These are phyloP conservation scores for Hoplodrina blanda DNA, from an alignment of 2,888 invertebrate species.

Conservation along the genomic window DNA sequence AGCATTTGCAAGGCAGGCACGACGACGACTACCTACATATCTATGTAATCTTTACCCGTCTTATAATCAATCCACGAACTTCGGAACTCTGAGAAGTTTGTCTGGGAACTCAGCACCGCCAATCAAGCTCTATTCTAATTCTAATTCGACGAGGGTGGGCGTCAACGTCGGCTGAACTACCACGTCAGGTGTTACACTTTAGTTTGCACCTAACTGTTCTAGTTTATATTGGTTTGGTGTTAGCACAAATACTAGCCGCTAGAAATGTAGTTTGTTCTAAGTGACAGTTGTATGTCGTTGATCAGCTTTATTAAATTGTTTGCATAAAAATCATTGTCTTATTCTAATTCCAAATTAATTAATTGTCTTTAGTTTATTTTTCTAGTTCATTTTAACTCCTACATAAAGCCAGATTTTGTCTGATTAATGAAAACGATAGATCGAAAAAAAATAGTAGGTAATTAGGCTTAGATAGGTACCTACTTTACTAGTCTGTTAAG, in stretches of 20 bases:
- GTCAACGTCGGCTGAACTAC: conserved; percentile 58
- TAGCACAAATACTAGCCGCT: conserved; percentile 42
- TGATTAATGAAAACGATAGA: background rate
- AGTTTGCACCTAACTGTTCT: conserved; percentile 58
- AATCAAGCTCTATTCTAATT: conserved; percentile 72
- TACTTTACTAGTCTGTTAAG: background rate
- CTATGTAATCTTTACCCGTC: conserved; percentile 28
- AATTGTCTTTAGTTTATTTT: background rate
- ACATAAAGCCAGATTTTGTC: background rate
- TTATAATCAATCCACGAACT: conserved; percentile 61
- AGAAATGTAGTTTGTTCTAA: conserved; percentile 26
- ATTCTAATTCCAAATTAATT: background rate
- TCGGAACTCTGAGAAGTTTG: conserved; percentile 59
- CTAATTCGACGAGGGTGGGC: conserved; percentile 64
- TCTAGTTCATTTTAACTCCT: background rate
- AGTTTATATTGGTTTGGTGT: conserved; percentile 61
- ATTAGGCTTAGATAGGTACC: background rate
- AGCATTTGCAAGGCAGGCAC: background rate
- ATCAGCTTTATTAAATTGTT: background rate
- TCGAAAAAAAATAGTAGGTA: too few species aligned
- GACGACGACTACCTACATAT: conserved; percentile 9
- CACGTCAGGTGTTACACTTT: conserved; percentile 62
- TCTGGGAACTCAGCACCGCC: conserved; percentile 61
- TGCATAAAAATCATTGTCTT: background rate
- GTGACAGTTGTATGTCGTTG: conserved; percentile 9